phyloP scores from a whole-genome alignment of 2,113 vertebrate genomes.

The Tonatia bakeri region DNA sequence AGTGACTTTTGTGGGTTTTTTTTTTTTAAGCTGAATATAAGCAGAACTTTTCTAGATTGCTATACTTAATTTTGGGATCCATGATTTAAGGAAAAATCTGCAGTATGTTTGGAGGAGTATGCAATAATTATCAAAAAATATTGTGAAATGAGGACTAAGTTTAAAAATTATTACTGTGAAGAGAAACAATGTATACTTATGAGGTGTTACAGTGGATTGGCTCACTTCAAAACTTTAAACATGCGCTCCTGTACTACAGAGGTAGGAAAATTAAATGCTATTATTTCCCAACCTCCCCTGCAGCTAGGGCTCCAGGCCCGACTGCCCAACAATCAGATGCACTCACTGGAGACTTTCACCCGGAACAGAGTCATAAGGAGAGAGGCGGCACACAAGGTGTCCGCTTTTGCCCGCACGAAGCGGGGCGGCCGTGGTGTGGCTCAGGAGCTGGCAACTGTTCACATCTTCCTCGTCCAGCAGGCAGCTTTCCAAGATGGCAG shows the following conservation, averaged over 20 bases:
- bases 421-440: neutral
- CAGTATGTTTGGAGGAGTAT: neutral
- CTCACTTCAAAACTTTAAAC: neutral
- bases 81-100: neutral
- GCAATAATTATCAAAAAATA: neutral
- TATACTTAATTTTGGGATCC: neutral
- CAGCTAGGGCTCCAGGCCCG: neutral
- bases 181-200: neutral
- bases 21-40: neutral
- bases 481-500: neutral
- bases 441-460: neutral
- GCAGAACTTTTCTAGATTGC: neutral
- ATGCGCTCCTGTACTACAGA: neutral
- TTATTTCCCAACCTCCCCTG: neutral
- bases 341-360: conserved; percentile 47
- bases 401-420: neutral
- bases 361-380: neutral
- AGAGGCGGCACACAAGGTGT: neutral
- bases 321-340: neutral
- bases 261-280: neutral
- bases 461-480: neutral
- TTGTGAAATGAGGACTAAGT: neutral
- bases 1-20: neutral
- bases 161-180: neutral
- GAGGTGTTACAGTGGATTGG: neutral